These are phyloP conservation scores for Trachelus iudaicus DNA, from an alignment of 2,888 invertebrate species.

Conservation along the genomic window DNA sequence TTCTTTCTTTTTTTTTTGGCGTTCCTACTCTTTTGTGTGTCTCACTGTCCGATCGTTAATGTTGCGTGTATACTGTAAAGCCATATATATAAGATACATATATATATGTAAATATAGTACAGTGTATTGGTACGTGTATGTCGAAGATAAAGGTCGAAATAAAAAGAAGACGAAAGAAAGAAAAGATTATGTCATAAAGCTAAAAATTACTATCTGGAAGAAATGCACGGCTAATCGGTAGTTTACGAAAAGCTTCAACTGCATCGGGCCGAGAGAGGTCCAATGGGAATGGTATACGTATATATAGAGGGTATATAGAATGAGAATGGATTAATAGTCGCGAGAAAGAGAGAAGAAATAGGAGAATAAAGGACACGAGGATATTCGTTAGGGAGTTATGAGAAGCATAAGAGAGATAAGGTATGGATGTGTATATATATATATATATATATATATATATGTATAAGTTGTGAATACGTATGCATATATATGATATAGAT, in stretches of 20 bases:
- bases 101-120: constrained; percentile 15
- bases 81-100: constrained; percentile 14
- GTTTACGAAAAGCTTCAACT: constrained; percentile 52
- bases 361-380: too few species aligned
- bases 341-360: background rate
- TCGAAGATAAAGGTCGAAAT: constrained; percentile 23
- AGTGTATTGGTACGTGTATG: constrained; percentile 14
- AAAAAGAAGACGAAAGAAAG: constrained; percentile 25
- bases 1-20: too few species aligned
- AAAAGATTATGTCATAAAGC: constrained; percentile 32
- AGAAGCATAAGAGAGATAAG: too few species aligned
- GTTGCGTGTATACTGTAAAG: constrained; percentile 13
- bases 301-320: background rate
- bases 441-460: too few species aligned
- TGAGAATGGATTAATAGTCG: background rate
- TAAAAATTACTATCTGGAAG: constrained; percentile 6
- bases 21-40: too few species aligned
- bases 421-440: too few species aligned
- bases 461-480: too few species aligned
- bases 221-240: constrained; percentile 10
- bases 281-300: too few species aligned
- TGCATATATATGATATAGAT: too few species aligned
- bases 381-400: too few species aligned
- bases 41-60: constrained; percentile 10
- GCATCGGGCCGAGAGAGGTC: constrained; percentile 34